Evolutionary conservation across 2,888 invertebrate genomes (phyloP), one percentile per base, ranked within the genome.

Genomic region (Sinotaia quadrata): DNA sequence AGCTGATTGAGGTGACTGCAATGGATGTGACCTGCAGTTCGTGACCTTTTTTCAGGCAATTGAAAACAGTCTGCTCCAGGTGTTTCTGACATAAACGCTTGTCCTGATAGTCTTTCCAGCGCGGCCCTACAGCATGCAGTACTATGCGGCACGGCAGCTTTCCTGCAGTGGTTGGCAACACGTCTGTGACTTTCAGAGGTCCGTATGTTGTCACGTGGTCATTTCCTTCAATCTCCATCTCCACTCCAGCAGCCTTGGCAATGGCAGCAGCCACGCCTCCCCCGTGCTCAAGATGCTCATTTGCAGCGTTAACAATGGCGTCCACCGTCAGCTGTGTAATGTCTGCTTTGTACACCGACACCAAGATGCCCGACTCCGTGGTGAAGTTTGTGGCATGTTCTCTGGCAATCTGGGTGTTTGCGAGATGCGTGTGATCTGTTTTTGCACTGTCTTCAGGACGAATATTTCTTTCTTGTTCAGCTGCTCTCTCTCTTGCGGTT

Each of bases 71-170:
- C 8, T 31, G 27, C 2, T n/a, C 27, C 24, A 60, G 60, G 31
- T 47, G 29, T 27, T 49, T 47, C 34, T 31, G 34, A 18, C 61
- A 61, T 34, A 49, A 24, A 4, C 12, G 36, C 21, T 67, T 56
- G 33, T 71, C 67, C 33, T 18, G n/a, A 58, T 71, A 71, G 44
- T 47, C 33, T 5, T 51, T 33, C 71, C 71, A 71, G 27, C 54
- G 58, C 21, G 71, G 71, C 8, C 71, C 71, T 37, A 71, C 65
- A 29, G 71, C 71, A 54, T 71, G 71, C n/a, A 71, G 52, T 7
- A 71, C 71, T 21, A 41, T 34, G 44, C 58, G 36, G 24, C 68
- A 56, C 7, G 56, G 56, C 51, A 72, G 57, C 0, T 34, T 33
- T 51, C 72, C 72, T 31, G 59, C 68, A n/a, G 56, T 57, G 18